Evolutionary conservation across 2,797 vertebrate genomes (phyloP).

Genomic region (Chiroxiphia lanceolata): DNA sequence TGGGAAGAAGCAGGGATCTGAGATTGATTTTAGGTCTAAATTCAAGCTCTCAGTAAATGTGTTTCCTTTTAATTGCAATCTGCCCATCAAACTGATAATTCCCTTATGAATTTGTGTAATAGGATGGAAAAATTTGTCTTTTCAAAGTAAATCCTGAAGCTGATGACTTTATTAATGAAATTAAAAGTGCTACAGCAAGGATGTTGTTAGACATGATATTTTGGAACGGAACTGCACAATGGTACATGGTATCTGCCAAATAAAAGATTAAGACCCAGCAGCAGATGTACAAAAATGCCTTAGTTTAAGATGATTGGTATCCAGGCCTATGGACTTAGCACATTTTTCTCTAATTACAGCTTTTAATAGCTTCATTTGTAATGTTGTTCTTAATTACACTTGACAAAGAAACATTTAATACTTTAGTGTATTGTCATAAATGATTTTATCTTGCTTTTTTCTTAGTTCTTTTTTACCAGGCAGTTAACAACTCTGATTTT

Average conservation of each 20-base stretch:
- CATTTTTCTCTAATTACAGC: constrained; percentile 30
- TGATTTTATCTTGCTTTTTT: neutral
- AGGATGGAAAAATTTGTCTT: constrained; percentile 25
- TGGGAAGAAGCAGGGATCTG: neutral
- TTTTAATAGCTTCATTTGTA: constrained; percentile 32
- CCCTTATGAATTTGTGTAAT: constrained; percentile 12
- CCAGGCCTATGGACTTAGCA: neutral
- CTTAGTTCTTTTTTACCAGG: neutral
- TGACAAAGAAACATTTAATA: constrained; percentile 13
- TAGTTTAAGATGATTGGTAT: constrained; percentile 9
- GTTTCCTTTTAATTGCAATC: constrained; percentile 22
- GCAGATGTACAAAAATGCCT: constrained; percentile 16
- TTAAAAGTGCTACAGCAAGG: neutral
- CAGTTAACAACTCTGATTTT: neutral
- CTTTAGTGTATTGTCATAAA: neutral
- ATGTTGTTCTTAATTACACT: constrained; percentile 11
- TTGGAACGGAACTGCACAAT: neutral
- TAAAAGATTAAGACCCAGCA: constrained; percentile 28
- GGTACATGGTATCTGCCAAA: constrained; percentile 28
- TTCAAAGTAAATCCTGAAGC: constrained; percentile 24
- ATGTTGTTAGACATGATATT: constrained; percentile 4
- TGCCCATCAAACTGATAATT: constrained; percentile 36
- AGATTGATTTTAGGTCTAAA: constrained; percentile 31
- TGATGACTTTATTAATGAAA: constrained; percentile 54
- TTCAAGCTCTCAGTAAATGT: constrained; percentile 7